Percentiles rank a stretch among this genome's conserved stretches.
phyloP scores from a whole-genome alignment of 1,140 invertebrate species.

The Pachypeltis micranthus region DNA sequence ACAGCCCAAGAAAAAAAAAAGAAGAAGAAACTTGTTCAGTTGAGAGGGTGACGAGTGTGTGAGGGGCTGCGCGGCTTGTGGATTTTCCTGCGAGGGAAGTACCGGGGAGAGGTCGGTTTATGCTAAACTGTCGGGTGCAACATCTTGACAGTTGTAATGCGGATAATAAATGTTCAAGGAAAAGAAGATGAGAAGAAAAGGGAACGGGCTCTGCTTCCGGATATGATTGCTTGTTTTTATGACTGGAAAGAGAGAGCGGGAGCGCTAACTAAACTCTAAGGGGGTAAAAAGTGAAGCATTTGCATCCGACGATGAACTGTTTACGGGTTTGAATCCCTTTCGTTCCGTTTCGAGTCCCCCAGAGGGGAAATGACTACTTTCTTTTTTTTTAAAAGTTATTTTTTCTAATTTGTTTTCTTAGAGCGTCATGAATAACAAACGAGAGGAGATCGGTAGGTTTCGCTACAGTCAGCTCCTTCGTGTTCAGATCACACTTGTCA shows the following conservation, averaged over 20 bases:
- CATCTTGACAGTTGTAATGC: constrained; percentile 8
- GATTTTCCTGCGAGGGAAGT: not conserved
- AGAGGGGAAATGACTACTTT: too few relatives aligned
- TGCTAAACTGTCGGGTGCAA: constrained; percentile 7
- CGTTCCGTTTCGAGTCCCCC: not conserved
- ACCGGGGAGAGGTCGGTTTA: not conserved
- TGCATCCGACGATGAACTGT: constrained; percentile 8
- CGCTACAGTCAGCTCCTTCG: too few relatives aligned
- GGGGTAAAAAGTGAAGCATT: not conserved
- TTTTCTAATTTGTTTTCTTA: too few relatives aligned
- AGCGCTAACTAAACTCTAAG: not conserved
- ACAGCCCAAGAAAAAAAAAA: not conserved
- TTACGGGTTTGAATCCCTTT: not conserved
- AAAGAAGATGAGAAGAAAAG: not conserved
- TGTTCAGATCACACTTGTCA: too few relatives aligned
- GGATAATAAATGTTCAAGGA: not conserved
- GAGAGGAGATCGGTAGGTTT: too few relatives aligned
- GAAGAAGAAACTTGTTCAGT: not conserved
- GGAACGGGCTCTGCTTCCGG: not conserved
- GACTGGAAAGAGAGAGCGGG: not conserved
- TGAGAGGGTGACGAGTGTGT: not conserved
- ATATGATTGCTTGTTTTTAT: constrained; percentile 10
- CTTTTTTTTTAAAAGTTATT: not conserved
- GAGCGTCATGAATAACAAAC: too few relatives aligned
- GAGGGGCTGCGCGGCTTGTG: too few relatives aligned